phyloP scores from a whole-genome alignment of 2,888 invertebrate species.

The Vanessa cardui region DNA sequence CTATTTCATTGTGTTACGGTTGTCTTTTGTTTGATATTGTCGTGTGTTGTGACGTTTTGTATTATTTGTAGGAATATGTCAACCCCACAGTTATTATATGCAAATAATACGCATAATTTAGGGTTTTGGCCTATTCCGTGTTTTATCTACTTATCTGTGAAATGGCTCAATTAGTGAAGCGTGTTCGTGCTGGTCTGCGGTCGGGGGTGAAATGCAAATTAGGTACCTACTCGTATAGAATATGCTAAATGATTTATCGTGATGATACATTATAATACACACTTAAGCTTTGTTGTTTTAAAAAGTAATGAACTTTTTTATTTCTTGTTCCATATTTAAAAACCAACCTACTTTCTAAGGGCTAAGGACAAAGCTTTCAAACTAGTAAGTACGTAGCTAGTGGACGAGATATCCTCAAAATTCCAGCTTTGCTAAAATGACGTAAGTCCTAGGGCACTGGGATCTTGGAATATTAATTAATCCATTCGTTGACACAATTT shows the following conservation, averaged over 20 bases:
- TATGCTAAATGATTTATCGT: slow-evolving; percentile 78
- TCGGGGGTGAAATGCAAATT: slow-evolving; percentile 53
- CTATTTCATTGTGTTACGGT: slow-evolving; percentile 24
- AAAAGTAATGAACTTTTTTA: too few relatives aligned
- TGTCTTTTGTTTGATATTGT: slow-evolving; percentile 30
- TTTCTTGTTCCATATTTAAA: too few relatives aligned
- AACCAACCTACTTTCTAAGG: too few relatives aligned
- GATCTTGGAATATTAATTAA: too few relatives aligned
- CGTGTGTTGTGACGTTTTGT: slow-evolving; percentile 18
- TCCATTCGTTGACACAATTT: too few relatives aligned
- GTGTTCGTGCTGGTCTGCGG: slow-evolving; percentile 52
- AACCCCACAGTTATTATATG: slow-evolving; percentile 78
- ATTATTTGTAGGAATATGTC: slow-evolving; percentile 52
- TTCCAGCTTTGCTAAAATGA: too few relatives aligned
- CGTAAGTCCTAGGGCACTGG: too few relatives aligned
- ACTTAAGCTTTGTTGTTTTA: slow-evolving; percentile 7
- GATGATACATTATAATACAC: slow-evolving; percentile 44
- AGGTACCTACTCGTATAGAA: slow-evolving; percentile 65
- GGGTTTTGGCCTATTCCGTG: slow-evolving; percentile 70
- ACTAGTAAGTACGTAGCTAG: too few relatives aligned
- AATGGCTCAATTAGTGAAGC: slow-evolving; percentile 79
- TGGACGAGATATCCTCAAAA: too few relatives aligned
- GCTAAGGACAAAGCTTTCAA: too few relatives aligned
- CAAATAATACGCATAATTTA: slow-evolving; percentile 81
- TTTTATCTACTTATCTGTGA: slow-evolving; percentile 82